These are phyloP conservation scores for Drosophila subsilvestris DNA, from an alignment of 2,888 invertebrate genomes.

Conservation along the genomic window DNA sequence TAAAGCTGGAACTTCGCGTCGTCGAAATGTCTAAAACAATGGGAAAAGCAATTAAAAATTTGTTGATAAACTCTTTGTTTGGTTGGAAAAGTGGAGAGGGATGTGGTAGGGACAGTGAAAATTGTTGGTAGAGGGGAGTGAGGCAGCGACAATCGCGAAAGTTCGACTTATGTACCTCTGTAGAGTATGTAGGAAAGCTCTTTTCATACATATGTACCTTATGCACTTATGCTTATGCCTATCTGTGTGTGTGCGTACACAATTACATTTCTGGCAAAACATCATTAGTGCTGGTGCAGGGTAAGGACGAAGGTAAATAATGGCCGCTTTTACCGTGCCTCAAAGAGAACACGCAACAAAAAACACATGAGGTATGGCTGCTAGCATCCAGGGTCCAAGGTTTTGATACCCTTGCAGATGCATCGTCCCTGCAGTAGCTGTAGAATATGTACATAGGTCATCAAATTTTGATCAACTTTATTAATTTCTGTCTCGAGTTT, in stretches of 20 bases:
- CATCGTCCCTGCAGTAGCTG: no score
- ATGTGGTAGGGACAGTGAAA: not conserved
- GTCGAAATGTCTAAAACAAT: constrained; percentile 48
- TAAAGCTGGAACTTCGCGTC: constrained; percentile 29
- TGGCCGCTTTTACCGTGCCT: constrained; percentile 55
- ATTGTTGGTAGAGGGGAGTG: not conserved
- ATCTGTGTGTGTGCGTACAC: constrained; percentile 34
- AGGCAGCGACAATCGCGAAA: constrained; percentile 12
- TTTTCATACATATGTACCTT: constrained; percentile 55
- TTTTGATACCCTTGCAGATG: not conserved
- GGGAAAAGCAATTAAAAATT: constrained; percentile 71
- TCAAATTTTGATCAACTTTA: no score
- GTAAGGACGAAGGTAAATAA: constrained; percentile 21
- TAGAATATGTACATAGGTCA: no score
- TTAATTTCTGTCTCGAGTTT: no score
- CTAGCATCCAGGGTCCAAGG: not conserved
- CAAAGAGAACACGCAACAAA: constrained; percentile 20
- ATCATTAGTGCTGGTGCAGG: constrained; percentile 38
- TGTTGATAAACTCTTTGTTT: constrained; percentile 41
- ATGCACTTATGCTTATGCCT: constrained; percentile 40
- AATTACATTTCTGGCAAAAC: constrained; percentile 58
- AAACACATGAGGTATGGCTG: not conserved
- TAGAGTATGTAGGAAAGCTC: constrained; percentile 26
- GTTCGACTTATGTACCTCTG: not conserved
- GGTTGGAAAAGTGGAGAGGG: not conserved